Evolutionary conservation across 2,797 vertebrate genomes (phyloP).

Genomic region (Artibeus lituratus): DNA sequence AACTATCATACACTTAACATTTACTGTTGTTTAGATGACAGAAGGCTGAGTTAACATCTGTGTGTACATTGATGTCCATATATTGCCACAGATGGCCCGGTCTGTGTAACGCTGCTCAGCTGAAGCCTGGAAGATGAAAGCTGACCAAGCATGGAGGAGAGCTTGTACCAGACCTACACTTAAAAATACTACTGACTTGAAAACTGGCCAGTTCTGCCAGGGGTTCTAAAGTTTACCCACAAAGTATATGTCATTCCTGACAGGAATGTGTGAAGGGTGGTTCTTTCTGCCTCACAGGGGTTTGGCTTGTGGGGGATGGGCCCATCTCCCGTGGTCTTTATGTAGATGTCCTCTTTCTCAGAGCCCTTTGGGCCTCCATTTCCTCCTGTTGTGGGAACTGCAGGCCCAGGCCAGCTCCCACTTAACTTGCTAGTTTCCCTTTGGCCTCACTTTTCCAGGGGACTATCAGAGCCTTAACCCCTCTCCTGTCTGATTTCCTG

Average conservation of each 20-base stretch:
- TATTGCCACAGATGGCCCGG: neutral
- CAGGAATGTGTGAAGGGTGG: neutral
- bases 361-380: neutral
- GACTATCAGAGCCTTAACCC: neutral
- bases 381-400: conserved; percentile 10
- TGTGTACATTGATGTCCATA: neutral
- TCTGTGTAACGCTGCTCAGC: neutral
- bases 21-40: neutral
- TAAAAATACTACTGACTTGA: neutral
- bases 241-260: neutral
- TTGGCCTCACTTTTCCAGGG: neutral
- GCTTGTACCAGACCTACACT: neutral
- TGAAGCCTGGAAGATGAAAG: neutral
- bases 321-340: neutral
- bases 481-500: neutral
- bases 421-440: neutral
- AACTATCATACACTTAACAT: neutral
- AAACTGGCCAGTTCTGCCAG: neutral
- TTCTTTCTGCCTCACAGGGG: neutral
- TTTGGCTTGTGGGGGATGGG: neutral
- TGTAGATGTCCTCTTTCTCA: neutral
- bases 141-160: neutral
- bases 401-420: neutral
- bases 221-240: neutral
- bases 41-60: neutral